phyloP scores from a whole-genome alignment of 2,888 invertebrate genomes.

The Branchipolynoe longqiensis region DNA sequence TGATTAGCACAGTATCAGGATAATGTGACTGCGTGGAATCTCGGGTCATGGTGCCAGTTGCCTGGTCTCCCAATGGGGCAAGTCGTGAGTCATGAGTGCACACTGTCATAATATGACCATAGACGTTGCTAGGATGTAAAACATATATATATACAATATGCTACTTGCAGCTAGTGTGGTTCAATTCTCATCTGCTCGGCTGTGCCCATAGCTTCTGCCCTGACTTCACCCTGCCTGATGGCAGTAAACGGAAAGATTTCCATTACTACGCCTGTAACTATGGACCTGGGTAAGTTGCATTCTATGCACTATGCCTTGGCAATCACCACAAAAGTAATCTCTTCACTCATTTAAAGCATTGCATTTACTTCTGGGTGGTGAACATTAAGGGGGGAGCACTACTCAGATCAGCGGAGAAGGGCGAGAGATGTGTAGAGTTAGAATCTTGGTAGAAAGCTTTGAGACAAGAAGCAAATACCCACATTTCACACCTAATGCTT shows the following conservation, averaged over 20 bases:
- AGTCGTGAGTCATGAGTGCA: no score
- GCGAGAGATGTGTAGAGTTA: no score
- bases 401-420: no score
- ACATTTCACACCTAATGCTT: no score
- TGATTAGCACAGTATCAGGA: not conserved
- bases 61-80: no score
- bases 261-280: conserved; percentile 17
- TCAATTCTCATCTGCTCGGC: not conserved
- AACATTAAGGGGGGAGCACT: no score
- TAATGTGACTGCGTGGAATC: not conserved
- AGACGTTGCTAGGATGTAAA: no score
- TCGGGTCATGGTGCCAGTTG: no score
- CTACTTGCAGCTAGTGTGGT: conserved; percentile 7
- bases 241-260: not conserved
- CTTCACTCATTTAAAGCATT: not conserved
- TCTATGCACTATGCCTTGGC: not conserved
- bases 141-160: no score
- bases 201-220: conserved; percentile 8
- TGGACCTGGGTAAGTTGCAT: not conserved
- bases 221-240: not conserved
- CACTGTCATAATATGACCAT: no score
- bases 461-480: not conserved
- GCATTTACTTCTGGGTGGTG: not conserved
- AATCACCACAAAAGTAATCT: not conserved
- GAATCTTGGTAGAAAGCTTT: not conserved